phyloP scores from a whole-genome alignment of 2,888 invertebrate genomes.

The Drosophila prostipennis region DNA sequence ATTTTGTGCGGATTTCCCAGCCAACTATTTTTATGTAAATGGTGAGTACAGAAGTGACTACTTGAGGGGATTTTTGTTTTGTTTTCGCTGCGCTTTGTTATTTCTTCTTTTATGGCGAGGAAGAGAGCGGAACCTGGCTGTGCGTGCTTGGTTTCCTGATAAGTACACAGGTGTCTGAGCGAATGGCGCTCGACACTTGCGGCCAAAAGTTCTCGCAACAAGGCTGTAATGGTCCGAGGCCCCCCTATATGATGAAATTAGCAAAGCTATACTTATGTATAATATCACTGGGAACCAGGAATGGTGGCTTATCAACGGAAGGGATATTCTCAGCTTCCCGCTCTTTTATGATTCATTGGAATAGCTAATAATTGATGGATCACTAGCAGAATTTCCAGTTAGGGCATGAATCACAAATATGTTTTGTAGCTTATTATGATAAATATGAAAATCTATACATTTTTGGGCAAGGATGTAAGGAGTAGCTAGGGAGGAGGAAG shows the following conservation, averaged over 20 bases:
- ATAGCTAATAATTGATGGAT: background rate
- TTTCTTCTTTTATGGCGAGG: background rate
- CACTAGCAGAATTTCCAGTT: too few relatives aligned
- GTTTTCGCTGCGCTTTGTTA: background rate
- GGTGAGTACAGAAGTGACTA: constrained; percentile 52
- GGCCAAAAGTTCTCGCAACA: background rate
- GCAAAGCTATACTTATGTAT: too few relatives aligned
- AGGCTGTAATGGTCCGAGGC: background rate
- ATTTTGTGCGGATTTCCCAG: constrained; percentile 29
- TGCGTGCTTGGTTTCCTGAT: constrained; percentile 7
- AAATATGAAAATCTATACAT: too few relatives aligned
- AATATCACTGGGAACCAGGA: too few relatives aligned
- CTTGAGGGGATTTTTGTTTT: background rate
- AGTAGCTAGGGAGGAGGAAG: too few relatives aligned
- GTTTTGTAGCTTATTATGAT: too few relatives aligned
- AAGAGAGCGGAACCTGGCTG: constrained; percentile 1
- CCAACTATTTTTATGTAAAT: constrained; percentile 65
- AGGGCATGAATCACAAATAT: background rate
- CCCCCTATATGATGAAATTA: background rate
- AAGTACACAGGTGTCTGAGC: background rate
- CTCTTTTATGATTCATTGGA: background rate
- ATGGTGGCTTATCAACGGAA: background rate
- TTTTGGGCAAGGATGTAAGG: too few relatives aligned
- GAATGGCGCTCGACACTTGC: background rate
- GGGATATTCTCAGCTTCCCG: too few relatives aligned